Evolutionary conservation across 1,140 invertebrate genomes (phyloP).

Genomic region (Stratiolaelaps scimitus): DNA sequence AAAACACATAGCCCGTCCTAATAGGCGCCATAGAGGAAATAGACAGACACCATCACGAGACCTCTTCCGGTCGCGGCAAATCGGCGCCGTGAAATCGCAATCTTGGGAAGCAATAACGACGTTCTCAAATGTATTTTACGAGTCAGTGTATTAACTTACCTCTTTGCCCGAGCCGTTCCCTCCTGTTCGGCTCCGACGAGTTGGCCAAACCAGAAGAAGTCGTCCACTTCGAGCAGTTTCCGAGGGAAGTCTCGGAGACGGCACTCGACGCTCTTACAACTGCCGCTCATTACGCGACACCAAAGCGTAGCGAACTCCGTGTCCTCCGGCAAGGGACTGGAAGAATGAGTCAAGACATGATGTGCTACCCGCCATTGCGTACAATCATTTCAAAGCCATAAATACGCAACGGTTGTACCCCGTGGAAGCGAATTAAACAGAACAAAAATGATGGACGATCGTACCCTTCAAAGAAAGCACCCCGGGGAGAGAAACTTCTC

Average conservation of each 20-base stretch:
- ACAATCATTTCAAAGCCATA: background rate
- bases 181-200: slow-evolving; percentile 76
- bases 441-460: too few species aligned
- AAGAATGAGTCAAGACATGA: background rate
- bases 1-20: slow-evolving; percentile 22
- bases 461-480: too few species aligned
- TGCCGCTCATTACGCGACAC: slow-evolving; percentile 69
- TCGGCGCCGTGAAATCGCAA: too few species aligned
- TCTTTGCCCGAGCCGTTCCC: slow-evolving; percentile 57
- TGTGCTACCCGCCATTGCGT: slow-evolving; percentile 5
- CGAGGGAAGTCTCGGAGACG: slow-evolving; percentile 91
- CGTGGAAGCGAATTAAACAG: too few species aligned
- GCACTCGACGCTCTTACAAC: slow-evolving; percentile 69
- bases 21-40: background rate
- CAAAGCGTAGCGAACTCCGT: slow-evolving; percentile 82
- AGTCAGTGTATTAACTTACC: background rate
- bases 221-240: slow-evolving; percentile 65
- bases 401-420: too few species aligned
- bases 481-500: too few species aligned
- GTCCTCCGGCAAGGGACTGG: slow-evolving; percentile 75
- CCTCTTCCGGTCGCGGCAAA: too few species aligned
- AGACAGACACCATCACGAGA: too few species aligned
- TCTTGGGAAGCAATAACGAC: background rate
- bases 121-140: background rate
- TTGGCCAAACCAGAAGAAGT: slow-evolving; percentile 72